These are phyloP conservation scores for Struthidea cinerea DNA, from an alignment of 2,113 vertebrate genomes.

Conservation along the genomic window DNA sequence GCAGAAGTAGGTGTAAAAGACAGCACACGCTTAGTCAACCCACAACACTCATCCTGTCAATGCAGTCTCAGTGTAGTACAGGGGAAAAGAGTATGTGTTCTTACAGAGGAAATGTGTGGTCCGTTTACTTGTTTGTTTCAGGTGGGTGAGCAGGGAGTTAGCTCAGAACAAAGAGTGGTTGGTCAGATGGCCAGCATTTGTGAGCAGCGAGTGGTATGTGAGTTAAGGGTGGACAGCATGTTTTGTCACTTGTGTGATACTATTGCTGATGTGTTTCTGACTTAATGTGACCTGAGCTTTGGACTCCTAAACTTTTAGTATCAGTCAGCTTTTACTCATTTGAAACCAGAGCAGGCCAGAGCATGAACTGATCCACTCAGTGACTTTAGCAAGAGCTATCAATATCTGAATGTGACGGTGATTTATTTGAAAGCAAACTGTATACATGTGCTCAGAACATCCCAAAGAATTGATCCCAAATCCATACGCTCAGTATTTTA, in stretches of 20 bases:
- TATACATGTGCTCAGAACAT: neutral
- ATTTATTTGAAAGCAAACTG: neutral
- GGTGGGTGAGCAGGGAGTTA: neutral
- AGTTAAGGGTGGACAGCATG: neutral
- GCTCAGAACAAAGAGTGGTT: neutral
- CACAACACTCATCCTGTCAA: neutral
- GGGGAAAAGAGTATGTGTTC: neutral
- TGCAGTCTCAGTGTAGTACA: neutral
- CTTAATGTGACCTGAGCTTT: neutral
- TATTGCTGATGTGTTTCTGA: neutral
- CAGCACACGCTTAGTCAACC: neutral
- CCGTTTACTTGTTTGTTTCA: neutral
- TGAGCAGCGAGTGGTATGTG: accelerated
- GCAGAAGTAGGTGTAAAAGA: neutral
- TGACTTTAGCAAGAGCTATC: neutral
- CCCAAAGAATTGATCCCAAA: neutral
- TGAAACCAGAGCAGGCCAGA: neutral
- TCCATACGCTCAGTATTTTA: neutral
- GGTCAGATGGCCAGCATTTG: neutral
- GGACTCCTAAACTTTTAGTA: neutral
- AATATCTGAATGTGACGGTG: neutral
- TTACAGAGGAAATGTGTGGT: neutral
- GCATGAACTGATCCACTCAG: neutral
- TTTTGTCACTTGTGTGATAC: neutral
- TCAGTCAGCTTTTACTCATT: neutral